These are phyloP conservation scores for Eospalax fontanierii DNA, from an alignment of 2,797 vertebrate genomes.

Conservation along the genomic window DNA sequence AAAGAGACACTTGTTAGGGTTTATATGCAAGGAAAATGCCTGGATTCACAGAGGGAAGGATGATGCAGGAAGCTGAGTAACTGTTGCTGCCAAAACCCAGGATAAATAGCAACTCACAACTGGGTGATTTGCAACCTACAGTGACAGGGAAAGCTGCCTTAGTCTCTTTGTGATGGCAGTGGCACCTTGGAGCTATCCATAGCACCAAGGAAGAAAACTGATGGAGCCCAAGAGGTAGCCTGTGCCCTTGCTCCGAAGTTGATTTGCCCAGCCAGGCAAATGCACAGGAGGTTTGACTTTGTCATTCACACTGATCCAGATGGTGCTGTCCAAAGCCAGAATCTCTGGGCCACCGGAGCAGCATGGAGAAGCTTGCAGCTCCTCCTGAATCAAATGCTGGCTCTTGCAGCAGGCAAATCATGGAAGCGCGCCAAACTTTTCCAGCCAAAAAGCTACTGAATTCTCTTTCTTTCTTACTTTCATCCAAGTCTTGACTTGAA, in stretches of 20 bases:
- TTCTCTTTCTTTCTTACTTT: constrained; percentile 47
- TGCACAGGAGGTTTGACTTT: constrained; percentile 46
- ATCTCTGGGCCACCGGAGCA: constrained; percentile 62
- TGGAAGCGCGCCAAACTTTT: constrained; percentile 70
- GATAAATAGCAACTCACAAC: constrained; percentile 81
- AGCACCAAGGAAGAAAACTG: constrained; percentile 65
- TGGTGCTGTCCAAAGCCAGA: constrained; percentile 74
- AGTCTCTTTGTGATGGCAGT: constrained; percentile 21
- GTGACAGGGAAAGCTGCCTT: constrained; percentile 66
- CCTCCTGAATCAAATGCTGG: constrained; percentile 63
- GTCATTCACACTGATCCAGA: constrained; percentile 64
- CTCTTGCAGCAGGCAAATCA: constrained; percentile 69
- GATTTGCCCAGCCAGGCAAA: constrained; percentile 51
- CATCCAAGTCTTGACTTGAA: constrained; percentile 71
- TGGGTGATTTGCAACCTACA: constrained; percentile 31
- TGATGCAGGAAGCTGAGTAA: constrained; percentile 62
- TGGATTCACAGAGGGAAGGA: constrained; percentile 63
- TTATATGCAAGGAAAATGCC: constrained; percentile 68
- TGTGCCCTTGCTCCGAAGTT: constrained; percentile 65
- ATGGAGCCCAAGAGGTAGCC: constrained; percentile 49
- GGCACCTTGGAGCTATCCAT: constrained; percentile 40
- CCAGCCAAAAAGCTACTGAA: constrained; percentile 72
- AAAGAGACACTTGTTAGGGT: constrained; percentile 76
- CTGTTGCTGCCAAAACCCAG: constrained; percentile 69
- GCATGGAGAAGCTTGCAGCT: constrained; percentile 61